Evolutionary conservation across 2,888 invertebrate species (phyloP), one percentile per base, ranked within the genome.

Genomic region (Ecliptopera silaceata): DNA sequence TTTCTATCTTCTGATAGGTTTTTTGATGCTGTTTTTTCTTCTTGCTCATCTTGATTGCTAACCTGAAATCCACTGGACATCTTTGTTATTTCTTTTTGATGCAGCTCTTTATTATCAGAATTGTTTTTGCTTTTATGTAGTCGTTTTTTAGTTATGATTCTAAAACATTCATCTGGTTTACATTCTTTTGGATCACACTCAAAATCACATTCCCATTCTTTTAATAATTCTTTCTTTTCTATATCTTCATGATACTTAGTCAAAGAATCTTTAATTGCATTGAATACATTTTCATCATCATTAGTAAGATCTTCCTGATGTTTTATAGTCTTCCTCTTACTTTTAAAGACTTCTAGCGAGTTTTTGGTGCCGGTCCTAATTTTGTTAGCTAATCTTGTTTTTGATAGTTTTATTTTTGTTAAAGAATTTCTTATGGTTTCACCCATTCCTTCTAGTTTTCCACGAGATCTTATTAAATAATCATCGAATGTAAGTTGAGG

Each of bases 221-320:
- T 65, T 18, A 10, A 44, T 43, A 69, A 29, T 3, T 56, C 32
- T 31, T 64, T 62, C 49, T 43, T 64, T 45, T 61, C 59, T 1
- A 73, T 54, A 22, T 75, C 64, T 55, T 79, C 76, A 56, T 69
- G 72, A 50, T 70, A 75, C 60, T 74, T 72, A 1, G 51, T 61
- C 31, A 79, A 54, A 3, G 76, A 77, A 63, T 79, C 79, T 66
- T 74, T 76, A 61, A 62, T 68, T 39, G 48, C 13, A 12, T 55
- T 38, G 31, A 44, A 48, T 2, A 55, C 11, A 44, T 44, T 44
- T 38, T 44, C 36, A 36, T 43, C 15, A 2, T 55, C 48, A 26
- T 13, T 22, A 3, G 8, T n/a, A 12, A 18, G 26, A 12, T 47
- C 26, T 34, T 42, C 1, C 11, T 34, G 13, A 15, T 39, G 46